Evolutionary conservation across 1,140 invertebrate genomes (phyloP).

Genomic region (Drosophila sp.): DNA sequence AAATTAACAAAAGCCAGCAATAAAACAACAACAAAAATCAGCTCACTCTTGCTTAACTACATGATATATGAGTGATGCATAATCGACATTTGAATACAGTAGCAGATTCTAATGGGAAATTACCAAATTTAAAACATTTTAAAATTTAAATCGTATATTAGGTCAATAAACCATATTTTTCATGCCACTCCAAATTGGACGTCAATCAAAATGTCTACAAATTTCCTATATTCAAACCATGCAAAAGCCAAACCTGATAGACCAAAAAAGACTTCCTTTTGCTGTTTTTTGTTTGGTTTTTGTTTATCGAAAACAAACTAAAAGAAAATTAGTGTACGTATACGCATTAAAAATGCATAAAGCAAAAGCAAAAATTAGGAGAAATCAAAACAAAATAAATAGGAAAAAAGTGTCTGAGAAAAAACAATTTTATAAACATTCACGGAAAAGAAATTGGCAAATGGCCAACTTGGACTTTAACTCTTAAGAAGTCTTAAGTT

Average conservation of each 20-base stretch:
- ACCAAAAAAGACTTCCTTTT: slow-evolving; percentile 33
- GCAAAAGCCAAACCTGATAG: slow-evolving; percentile 23
- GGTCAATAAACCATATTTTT: slow-evolving; percentile 1
- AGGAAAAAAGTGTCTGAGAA: not conserved
- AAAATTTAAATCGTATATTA: not conserved
- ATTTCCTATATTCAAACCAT: slow-evolving; percentile 34
- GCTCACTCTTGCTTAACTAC: slow-evolving; percentile 41
- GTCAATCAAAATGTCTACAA: slow-evolving; percentile 31
- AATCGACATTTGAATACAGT: not conserved
- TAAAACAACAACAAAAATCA: slow-evolving; percentile 39
- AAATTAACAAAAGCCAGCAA: slow-evolving; percentile 66
- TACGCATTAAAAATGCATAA: slow-evolving; percentile 22
- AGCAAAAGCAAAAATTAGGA: slow-evolving; percentile 11
- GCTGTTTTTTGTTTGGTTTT: not conserved
- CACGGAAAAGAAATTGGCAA: not conserved
- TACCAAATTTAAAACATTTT: not conserved
- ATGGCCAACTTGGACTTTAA: too few relatives aligned
- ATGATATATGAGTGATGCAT: not conserved
- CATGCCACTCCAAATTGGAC: not conserved
- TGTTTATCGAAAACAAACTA: slow-evolving; percentile 11
- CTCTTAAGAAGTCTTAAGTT: too few relatives aligned
- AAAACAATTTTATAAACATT: slow-evolving; percentile 14
- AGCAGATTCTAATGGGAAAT: not conserved
- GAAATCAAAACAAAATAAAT: not conserved
- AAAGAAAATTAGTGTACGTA: slow-evolving; percentile 25